Evolutionary conservation across 2,113 vertebrate species (phyloP).

Genomic region (Melanerpes formicivorus): DNA sequence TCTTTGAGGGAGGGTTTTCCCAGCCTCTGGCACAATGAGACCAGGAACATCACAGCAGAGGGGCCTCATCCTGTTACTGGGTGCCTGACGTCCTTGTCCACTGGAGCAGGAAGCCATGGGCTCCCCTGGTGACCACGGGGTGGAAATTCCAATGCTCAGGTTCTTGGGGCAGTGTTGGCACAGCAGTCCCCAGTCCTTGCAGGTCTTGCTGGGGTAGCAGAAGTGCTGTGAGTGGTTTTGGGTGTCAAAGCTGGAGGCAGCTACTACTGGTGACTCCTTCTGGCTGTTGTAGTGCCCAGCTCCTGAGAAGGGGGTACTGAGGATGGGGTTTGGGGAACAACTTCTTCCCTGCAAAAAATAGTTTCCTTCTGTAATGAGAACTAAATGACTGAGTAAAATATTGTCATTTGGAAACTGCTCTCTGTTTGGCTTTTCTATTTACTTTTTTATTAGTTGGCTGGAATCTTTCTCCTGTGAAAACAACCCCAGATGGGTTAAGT

Average conservation of each 20-base stretch:
- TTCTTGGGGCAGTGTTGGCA: background rate
- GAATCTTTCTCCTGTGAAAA: background rate
- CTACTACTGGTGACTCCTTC: background rate
- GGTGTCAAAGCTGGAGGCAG: background rate
- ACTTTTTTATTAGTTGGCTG: background rate
- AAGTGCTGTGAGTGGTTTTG: background rate
- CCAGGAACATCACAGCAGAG: background rate
- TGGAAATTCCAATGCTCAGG: background rate
- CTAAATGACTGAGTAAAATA: background rate
- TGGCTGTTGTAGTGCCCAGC: background rate
- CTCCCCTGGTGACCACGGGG: background rate
- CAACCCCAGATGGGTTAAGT: background rate
- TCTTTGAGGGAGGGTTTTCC: background rate
- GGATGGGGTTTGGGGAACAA: background rate
- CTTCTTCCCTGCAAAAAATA: rapidly evolving
- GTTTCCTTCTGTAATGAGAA: background rate
- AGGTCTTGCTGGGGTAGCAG: background rate
- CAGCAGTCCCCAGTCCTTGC: background rate
- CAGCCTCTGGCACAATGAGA: background rate
- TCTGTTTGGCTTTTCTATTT: background rate
- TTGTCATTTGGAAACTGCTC: background rate
- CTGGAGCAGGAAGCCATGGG: rapidly evolving
- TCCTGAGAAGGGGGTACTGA: background rate
- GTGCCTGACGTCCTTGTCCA: background rate
- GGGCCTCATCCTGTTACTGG: background rate